Percentiles rank a stretch among this genome's conserved stretches.
phyloP scores from a whole-genome alignment of 2,113 vertebrate genomes.

The Syngnathus scovelli region DNA sequence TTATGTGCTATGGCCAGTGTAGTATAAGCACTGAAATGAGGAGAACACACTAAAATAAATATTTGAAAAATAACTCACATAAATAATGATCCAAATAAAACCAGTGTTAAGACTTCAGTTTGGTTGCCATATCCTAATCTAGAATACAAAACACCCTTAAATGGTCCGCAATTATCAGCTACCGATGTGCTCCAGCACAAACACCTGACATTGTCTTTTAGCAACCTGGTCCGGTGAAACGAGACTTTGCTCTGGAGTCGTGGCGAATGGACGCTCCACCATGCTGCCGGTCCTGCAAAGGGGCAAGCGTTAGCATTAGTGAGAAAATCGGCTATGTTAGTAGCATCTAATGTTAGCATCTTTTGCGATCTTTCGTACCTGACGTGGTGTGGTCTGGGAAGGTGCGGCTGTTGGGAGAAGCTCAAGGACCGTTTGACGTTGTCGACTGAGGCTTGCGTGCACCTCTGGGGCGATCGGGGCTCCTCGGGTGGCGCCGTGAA shows the following conservation, averaged over 20 bases:
- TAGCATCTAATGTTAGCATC: background rate
- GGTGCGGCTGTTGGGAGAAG: conserved; percentile 87
- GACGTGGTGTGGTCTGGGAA: conserved; percentile 85
- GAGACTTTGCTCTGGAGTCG: conserved; percentile 77
- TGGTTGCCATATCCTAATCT: background rate
- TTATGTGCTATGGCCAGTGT: background rate
- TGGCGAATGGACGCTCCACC: conserved; percentile 83
- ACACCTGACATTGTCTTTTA: conserved; percentile 89
- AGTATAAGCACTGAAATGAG: background rate
- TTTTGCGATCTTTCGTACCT: conserved; percentile 60
- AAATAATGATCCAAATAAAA: background rate
- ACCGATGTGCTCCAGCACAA: conserved; percentile 73
- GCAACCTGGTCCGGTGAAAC: conserved; percentile 90
- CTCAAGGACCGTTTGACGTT: conserved; percentile 87
- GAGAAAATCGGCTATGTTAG: too few species aligned
- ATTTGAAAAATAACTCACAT: background rate
- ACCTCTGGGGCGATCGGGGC: conserved; percentile 73
- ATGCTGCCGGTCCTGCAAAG: conserved; percentile 82
- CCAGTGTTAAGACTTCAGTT: background rate
- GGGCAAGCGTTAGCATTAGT: background rate
- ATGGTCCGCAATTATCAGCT: background rate
- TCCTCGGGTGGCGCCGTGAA: conserved; percentile 85
- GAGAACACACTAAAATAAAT: background rate
- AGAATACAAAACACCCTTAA: background rate
- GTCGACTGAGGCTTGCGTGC: background rate